phyloP scores from a whole-genome alignment of 2,113 vertebrate genomes.

The Pandion haliaetus region DNA sequence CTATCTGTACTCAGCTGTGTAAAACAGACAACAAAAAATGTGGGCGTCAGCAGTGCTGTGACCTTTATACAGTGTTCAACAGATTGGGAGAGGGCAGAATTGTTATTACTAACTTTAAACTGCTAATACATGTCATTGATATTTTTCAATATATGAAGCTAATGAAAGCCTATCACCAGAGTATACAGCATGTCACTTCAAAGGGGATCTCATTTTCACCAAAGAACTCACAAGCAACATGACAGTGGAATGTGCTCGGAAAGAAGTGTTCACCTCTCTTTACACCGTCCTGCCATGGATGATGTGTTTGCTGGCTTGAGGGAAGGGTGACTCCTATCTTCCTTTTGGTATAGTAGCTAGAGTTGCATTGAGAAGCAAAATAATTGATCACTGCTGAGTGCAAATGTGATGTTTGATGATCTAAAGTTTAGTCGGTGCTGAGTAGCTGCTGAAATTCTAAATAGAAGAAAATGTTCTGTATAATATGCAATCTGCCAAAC shows the following conservation, averaged over 20 bases:
- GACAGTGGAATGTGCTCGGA: not conserved
- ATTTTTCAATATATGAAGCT: not conserved
- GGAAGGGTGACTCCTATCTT: not conserved
- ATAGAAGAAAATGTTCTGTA: not conserved
- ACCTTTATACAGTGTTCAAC: slow-evolving; percentile 6
- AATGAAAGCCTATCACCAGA: not conserved
- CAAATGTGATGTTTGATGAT: not conserved
- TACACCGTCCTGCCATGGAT: not conserved
- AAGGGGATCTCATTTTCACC: not conserved
- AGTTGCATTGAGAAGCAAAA: not conserved
- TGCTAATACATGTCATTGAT: not conserved
- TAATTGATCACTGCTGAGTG: not conserved
- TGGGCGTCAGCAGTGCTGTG: not conserved
- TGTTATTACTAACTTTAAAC: not conserved
- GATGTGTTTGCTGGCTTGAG: not conserved
- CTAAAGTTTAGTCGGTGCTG: not conserved
- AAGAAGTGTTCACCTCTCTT: not conserved
- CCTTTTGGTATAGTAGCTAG: not conserved
- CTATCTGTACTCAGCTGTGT: slow-evolving; percentile 11
- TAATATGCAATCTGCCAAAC: not conserved
- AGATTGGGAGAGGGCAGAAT: not conserved
- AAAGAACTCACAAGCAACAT: not conserved
- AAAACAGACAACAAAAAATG: slow-evolving; percentile 1
- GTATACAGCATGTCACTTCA: not conserved
- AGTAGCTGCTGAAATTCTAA: not conserved